phyloP scores from a whole-genome alignment of 2,113 vertebrate species.

The Gnathonemus longibarbis region DNA sequence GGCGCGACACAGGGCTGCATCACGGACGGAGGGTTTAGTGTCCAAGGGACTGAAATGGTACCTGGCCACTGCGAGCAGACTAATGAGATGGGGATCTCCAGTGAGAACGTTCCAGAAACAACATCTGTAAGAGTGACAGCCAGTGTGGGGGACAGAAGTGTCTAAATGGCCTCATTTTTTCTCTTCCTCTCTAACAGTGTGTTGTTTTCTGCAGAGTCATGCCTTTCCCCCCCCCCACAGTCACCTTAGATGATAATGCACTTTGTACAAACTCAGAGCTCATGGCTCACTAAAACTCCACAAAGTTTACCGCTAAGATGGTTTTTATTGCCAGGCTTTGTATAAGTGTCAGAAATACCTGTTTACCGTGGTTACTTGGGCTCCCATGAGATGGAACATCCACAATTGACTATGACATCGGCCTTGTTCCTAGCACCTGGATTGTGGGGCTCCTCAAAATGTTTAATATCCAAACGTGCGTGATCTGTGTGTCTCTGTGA shows the following conservation, averaged over 20 bases:
- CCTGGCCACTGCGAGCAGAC: neutral
- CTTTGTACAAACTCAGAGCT: neutral
- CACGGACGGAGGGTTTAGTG: neutral
- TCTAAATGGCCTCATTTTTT: neutral
- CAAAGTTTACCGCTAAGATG: neutral
- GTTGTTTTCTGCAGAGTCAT: neutral
- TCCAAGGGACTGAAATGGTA: neutral
- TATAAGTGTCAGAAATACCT: neutral
- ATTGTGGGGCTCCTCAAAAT: neutral
- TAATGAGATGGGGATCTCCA: neutral
- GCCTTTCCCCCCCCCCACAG: neutral
- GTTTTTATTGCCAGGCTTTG: neutral
- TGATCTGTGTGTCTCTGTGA: neutral
- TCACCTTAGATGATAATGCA: slow-evolving; percentile 2
- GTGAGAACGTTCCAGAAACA: neutral
- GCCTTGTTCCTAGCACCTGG: neutral
- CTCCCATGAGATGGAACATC: neutral
- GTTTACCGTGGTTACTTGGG: neutral
- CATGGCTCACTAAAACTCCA: neutral
- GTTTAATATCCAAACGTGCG: neutral
- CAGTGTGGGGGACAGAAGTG: neutral
- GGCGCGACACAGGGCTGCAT: neutral
- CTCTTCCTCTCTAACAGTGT: neutral
- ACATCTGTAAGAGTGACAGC: neutral
- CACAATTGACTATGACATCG: neutral